Base-by-base conservation (phyloP, 2,888 invertebrate genomes). In the Drosophila mercatorum region DNA sequence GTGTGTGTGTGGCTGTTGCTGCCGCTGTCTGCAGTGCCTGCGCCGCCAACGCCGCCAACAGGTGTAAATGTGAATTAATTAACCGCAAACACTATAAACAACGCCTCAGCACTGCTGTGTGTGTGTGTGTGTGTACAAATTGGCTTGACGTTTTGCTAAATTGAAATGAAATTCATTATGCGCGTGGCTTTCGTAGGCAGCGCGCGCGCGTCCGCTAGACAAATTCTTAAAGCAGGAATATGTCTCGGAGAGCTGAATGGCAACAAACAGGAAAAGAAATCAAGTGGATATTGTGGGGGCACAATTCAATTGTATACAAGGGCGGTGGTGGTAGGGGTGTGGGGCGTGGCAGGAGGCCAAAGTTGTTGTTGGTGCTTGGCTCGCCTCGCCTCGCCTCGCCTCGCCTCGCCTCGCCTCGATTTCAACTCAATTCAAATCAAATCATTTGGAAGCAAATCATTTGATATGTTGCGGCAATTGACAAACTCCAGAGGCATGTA, bases 21-120 rank as follows among this genome's bases (percentile, higher is more conserved):
- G 70, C n/a, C 60, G 73, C 62, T 63, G 73, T 75, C 70, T 81
- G 77, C 62, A 60, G 17, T 61, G 75, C 34, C 36, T 3, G 2
- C 31, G 75, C 38, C 36, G 11, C 10, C 31, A n/a, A n/a, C 31
- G 78, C 80, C 72, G 69, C 73, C 80, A 90, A 91, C 92, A 92
- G 92, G 92, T 92, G 91, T 91, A 91, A 92, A 90, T 89, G 91
- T 84, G 88, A 92, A 92, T 92, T 92, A 92, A 92, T 92, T 92
- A 92, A 92, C 92, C 92, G 83, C 88, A 90, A 91, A 90, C 78
- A 88, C 87, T 91, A 91, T 91, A 91, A 91, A 88, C 90, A 91
- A 83, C 89, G 72, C 84, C 84, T 86, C 57, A 43, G 44, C 68
- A 14, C 14, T n/a, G 38, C 2, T 41, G 34, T 52, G 31, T 46